These are phyloP conservation scores for Drosophila arawakana DNA, from an alignment of 1,140 invertebrate species.

Conservation along the genomic window DNA sequence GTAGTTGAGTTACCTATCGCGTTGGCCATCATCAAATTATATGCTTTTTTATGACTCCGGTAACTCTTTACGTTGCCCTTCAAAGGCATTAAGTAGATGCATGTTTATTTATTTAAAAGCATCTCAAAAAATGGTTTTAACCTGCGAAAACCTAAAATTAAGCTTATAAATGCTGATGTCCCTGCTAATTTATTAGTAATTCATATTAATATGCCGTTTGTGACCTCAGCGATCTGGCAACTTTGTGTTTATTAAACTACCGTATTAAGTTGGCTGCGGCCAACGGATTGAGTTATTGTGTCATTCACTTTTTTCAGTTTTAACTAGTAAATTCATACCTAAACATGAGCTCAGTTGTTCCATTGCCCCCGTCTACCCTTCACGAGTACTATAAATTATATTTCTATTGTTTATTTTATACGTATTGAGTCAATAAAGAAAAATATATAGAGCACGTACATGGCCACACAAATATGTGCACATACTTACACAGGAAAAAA, in stretches of 20 bases:
- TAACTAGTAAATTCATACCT: background rate
- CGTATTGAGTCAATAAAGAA: no score
- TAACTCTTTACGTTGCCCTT: conserved; percentile 17
- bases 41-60: conserved; percentile 30
- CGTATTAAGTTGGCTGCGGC: background rate
- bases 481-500: no score
- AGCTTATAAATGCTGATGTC: background rate
- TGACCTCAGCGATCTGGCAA: background rate
- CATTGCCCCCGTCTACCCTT: no score
- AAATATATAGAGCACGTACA: no score
- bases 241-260: background rate
- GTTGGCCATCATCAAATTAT: conserved; percentile 10
- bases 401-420: no score
- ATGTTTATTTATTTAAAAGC: conserved; percentile 7
- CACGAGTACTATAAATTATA: no score
- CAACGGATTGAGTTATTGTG: background rate
- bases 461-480: no score
- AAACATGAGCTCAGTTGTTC: no score
- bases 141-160: background rate
- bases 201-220: conserved; percentile 1
- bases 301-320: background rate
- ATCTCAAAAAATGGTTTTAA: background rate
- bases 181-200: background rate
- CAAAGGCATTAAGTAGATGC: background rate
- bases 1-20: conserved; percentile 15